Evolutionary conservation across 2,888 invertebrate genomes (phyloP), one percentile per base, ranked within the genome.

Genomic region (Drosophila phalerata): DNA sequence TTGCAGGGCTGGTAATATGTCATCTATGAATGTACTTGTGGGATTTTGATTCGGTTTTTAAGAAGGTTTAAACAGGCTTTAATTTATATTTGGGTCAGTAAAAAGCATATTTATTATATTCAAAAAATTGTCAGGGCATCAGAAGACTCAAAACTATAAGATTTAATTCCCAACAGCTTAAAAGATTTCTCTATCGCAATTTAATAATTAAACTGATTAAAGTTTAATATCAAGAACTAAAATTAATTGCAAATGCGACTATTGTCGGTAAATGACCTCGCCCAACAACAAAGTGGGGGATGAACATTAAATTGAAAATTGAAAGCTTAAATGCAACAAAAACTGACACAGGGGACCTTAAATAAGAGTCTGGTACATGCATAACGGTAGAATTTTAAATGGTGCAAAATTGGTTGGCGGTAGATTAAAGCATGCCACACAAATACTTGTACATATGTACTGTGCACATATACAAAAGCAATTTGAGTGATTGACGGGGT

Each of bases 401-500:
- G 75, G 69, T 82, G 56, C 70, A 85, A 88, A 88, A 85, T 80
- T 89, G 64, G 51, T 72, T 63, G 69, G 74, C 68, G 62, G 74
- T 69, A 90, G 84, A 86, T 90, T 89, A 86, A 86, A 90, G 87
- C 74, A 25, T 38, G 57, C 47, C 45, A 71, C 22, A 45, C 38
- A 73, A 22, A 69, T 30, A 53, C 45, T 34, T 32, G 43, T 32
- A 63, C 34, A 64, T 17, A 51, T 5, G 32, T 45, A 43, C 49
- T 43, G 25, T 8, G 15, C n/a, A 28, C 42, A 37, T 62, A 81
- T 25, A 32, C 6, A 52, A 13, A 72, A 69, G 81, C 87, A 80
- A 86, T 88, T 86, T 77, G 57, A 55, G 67, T 57, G 73, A 71
- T 81, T 70, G 61, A n/a, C n/a, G n/a, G n/a, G n/a, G n/a, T n/a